Base-by-base conservation (phyloP, 2,797 vertebrate species). In the Sebastes vulpes region DNA sequence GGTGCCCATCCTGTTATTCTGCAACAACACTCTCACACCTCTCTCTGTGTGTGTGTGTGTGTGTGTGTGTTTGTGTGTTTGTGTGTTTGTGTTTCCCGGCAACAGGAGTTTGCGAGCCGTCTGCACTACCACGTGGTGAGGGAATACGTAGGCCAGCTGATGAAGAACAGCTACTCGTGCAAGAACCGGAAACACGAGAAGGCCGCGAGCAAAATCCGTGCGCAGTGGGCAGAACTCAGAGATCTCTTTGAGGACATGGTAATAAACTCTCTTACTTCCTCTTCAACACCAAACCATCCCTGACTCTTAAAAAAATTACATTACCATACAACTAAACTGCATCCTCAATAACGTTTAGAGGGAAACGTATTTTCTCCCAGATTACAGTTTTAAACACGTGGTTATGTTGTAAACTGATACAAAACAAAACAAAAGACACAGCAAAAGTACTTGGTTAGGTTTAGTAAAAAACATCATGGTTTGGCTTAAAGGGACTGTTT, bases 71-170 rank as follows among this genome's bases (percentile, higher is more conserved):
- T 31, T 76, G 56, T 71, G 48, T 75, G 12, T 82, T 3, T 59
- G 18, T 77, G 3, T 66, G 4, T 67, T 2, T 84, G 54, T 84
- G 53, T 80, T n/a, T 88, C 54, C 77, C 5, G 72, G 50, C 9
- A 71, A 72, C 89, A 99, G 98, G 95, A 91, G 1, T 92, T 96
- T 23, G 96, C 95, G 14, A 89, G 83, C 68, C 88, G 90, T 1
- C n/a, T 95, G 71, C 97, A 99, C 89, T 94, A 92, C 20, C 94
- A 95, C 0, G 87, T 98, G 63, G 94, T 95, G 72, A 97, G 70
- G 1, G 96, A 97, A 72, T 99, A 98, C 59, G 35, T 99, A 12
- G 75, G 65, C 0, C 96, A 97, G 89, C 93, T 95, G 52, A 96
- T 99, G 96, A 97, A 94, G 82, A 93, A 92, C 35, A 18, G 79